These are phyloP conservation scores for Catharus ustulatus DNA, from an alignment of 2,797 vertebrate species.

Conservation along the genomic window DNA sequence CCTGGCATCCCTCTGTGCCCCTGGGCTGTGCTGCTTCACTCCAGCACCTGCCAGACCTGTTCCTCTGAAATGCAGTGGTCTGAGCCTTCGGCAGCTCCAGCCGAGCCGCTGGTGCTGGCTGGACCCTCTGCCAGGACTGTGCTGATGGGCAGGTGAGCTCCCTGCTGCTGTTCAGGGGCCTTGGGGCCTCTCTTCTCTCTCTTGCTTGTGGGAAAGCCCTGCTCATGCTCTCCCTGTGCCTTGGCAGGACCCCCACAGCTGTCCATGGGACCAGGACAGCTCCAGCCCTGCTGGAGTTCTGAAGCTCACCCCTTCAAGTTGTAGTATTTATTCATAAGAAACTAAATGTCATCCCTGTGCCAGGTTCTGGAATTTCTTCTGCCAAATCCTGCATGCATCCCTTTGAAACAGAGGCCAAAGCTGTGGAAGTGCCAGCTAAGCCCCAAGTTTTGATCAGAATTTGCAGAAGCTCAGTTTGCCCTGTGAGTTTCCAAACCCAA, in stretches of 20 bases:
- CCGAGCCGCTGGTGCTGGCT: accelerated
- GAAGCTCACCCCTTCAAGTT: neutral
- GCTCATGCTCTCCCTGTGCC: neutral
- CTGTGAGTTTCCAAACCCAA: neutral
- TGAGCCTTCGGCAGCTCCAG: neutral
- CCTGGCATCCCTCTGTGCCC: neutral
- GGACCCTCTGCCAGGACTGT: neutral
- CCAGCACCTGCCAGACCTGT: accelerated
- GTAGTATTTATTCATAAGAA: neutral
- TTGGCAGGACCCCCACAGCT: neutral
- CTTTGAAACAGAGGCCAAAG: neutral
- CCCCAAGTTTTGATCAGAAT: neutral
- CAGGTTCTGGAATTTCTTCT: neutral
- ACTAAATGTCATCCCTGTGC: neutral
- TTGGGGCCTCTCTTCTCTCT: neutral
- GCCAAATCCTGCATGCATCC: neutral
- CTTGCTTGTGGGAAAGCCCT: neutral
- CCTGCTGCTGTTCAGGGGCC: neutral
- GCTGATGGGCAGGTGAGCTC: neutral
- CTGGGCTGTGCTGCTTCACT: neutral
- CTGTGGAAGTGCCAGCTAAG: neutral
- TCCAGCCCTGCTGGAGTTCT: neutral
- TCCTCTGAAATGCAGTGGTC: accelerated
- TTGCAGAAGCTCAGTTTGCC: neutral
- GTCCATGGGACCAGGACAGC: neutral